Conservation (phyloP, 1,140 invertebrate genomes). For the Muscidifurax raptorellus region DNA sequence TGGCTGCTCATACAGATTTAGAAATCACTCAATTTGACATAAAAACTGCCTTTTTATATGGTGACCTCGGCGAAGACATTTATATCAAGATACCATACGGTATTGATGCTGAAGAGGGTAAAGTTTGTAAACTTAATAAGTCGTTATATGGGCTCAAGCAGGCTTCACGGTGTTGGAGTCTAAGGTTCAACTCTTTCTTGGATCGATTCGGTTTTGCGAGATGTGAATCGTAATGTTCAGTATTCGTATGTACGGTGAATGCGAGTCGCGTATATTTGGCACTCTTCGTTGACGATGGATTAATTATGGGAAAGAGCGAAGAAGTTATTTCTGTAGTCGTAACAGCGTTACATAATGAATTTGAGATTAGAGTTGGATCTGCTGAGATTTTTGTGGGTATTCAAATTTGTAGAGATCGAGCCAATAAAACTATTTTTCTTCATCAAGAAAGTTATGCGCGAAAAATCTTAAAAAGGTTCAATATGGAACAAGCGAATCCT, state of each 20-base stretch:
- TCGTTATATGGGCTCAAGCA: slow-evolving; percentile 73
- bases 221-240: too few relatives aligned
- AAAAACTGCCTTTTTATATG: slow-evolving; percentile 70
- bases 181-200: too few relatives aligned
- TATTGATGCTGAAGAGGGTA: too few relatives aligned
- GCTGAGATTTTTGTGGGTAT: too few relatives aligned
- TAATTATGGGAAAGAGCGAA: too few relatives aligned
- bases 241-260: too few relatives aligned
- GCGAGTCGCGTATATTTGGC: too few relatives aligned
- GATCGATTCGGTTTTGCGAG: too few relatives aligned
- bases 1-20: slow-evolving; percentile 60
- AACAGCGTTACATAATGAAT: too few relatives aligned
- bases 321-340: too few relatives aligned
- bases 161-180: slow-evolving; percentile 40
- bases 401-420: slow-evolving; percentile 7
- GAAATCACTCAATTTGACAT: slow-evolving; percentile 64
- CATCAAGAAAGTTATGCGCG: slow-evolving; percentile 8
- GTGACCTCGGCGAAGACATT: slow-evolving; percentile 67
- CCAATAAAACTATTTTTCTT: slow-evolving; percentile 9
- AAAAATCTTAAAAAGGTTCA: slow-evolving; percentile 19
- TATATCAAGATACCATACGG: slow-evolving; percentile 63
- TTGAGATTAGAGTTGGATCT: too few relatives aligned
- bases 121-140: slow-evolving; percentile 62
- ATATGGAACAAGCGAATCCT: slow-evolving; percentile 17
- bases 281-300: too few relatives aligned